Percentiles rank a stretch among this genome's conserved stretches.
These are phyloP conservation scores for Cygnus buccinator DNA, from an alignment of 2,113 vertebrate genomes.

Conservation along the genomic window DNA sequence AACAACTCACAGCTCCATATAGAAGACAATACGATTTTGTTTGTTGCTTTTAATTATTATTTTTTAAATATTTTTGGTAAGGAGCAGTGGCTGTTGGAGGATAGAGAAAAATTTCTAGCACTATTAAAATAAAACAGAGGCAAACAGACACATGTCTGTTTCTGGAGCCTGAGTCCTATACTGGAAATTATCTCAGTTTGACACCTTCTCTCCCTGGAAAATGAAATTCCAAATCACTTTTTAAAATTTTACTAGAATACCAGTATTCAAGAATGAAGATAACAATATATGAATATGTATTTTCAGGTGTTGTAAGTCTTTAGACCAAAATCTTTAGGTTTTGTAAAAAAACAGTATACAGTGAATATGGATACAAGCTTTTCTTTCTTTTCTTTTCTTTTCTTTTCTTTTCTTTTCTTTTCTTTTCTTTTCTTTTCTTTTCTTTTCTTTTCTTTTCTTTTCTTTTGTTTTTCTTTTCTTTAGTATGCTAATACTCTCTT, in stretches of 20 bases:
- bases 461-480: too few species aligned
- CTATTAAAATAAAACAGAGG: background rate
- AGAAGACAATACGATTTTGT: background rate
- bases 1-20: background rate
- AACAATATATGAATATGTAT: background rate
- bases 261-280: background rate
- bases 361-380: background rate
- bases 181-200: background rate
- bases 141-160: background rate
- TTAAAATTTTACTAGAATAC: background rate
- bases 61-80: background rate
- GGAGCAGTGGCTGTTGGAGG: background rate
- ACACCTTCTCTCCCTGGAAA: background rate
- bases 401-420: too few species aligned
- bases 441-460: too few species aligned
- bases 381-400: too few species aligned
- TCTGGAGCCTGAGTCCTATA: background rate
- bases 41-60: background rate
- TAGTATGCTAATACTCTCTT: background rate
- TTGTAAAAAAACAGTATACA: background rate
- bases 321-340: background rate
- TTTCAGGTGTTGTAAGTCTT: background rate
- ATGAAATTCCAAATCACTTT: background rate
- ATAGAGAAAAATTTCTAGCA: background rate
- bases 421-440: too few species aligned